Conservation (phyloP, 2,888 invertebrate species). For the Eupithecia vulgata region DNA sequence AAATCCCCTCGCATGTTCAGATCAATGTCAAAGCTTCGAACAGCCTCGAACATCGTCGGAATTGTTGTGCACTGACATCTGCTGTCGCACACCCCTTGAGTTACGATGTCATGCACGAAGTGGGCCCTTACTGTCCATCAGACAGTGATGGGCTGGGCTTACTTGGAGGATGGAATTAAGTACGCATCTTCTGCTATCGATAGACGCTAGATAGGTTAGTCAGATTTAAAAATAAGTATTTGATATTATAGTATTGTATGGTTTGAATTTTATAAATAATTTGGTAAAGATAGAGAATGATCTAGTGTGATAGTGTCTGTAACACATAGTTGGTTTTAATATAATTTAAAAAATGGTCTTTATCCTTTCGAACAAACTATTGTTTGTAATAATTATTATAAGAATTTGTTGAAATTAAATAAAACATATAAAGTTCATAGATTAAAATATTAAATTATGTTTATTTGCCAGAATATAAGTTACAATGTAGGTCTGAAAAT, state of each 20-base stretch:
- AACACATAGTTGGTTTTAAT: background rate
- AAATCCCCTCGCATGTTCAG: slow-evolving; percentile 36
- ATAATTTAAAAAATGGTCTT: background rate
- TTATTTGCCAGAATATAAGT: too few species aligned
- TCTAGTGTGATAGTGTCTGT: background rate
- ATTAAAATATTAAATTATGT: too few species aligned
- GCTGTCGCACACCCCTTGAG: slow-evolving; percentile 50
- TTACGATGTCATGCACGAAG: slow-evolving; percentile 50
- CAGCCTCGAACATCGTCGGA: slow-evolving; percentile 40
- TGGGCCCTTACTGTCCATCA: background rate
- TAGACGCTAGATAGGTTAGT: background rate
- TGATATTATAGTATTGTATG: background rate
- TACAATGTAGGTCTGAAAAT: too few species aligned
- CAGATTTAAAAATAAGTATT: background rate
- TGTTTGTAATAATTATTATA: too few species aligned
- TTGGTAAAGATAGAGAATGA: background rate
- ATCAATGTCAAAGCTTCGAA: slow-evolving; percentile 46
- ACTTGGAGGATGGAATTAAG: slow-evolving; percentile 3
- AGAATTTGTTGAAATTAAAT: background rate
- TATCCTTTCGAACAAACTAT: background rate
- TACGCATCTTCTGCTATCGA: background rate
- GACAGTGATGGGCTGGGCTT: slow-evolving; percentile 21
- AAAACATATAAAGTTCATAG: too few species aligned
- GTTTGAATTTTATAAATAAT: background rate
- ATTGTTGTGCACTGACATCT: slow-evolving; percentile 43